These are phyloP conservation scores for Drosophila ohnishii DNA, from an alignment of 1,140 invertebrate genomes.

Conservation along the genomic window DNA sequence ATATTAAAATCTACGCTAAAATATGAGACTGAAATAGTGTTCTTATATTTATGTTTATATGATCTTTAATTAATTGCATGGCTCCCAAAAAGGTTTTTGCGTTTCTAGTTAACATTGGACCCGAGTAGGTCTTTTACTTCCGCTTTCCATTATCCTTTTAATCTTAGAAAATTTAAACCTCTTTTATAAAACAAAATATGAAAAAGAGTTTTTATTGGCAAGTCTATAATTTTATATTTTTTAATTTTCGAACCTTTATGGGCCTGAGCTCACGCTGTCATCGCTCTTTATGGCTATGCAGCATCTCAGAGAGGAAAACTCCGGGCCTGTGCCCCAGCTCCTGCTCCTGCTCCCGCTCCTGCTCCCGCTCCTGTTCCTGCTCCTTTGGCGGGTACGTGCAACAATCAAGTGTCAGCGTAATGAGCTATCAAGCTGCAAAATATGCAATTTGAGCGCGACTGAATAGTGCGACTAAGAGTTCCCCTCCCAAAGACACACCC, in stretches of 20 bases:
- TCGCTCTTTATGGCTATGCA: conserved; percentile 21
- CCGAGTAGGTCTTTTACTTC: neutral
- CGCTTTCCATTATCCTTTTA: neutral
- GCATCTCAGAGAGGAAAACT: neutral
- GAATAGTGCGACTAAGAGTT: conserved; percentile 62
- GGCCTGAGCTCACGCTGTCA: conserved; percentile 14
- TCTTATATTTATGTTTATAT: neutral
- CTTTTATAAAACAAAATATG: neutral
- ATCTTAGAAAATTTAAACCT: neutral
- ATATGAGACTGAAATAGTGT: neutral
- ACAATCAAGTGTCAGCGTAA: conserved; percentile 80
- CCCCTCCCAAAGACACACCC: conserved; percentile 17
- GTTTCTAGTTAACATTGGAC: no score
- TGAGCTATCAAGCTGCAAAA: conserved; percentile 81
- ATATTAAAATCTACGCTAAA: neutral
- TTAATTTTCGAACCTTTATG: conserved; percentile 15
- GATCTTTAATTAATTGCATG: no score
- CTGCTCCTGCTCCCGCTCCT: conserved; percentile 2
- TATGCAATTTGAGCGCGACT: conserved; percentile 73
- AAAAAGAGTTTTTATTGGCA: neutral
- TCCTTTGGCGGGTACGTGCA: conserved; percentile 58
- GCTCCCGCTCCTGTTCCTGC: conserved; percentile 4
- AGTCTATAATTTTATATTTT: neutral
- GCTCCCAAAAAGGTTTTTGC: neutral
- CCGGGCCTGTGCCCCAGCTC: conserved; percentile 7